phyloP scores from a whole-genome alignment of 1,140 invertebrate genomes.

The Himalopsyche phryganea region DNA sequence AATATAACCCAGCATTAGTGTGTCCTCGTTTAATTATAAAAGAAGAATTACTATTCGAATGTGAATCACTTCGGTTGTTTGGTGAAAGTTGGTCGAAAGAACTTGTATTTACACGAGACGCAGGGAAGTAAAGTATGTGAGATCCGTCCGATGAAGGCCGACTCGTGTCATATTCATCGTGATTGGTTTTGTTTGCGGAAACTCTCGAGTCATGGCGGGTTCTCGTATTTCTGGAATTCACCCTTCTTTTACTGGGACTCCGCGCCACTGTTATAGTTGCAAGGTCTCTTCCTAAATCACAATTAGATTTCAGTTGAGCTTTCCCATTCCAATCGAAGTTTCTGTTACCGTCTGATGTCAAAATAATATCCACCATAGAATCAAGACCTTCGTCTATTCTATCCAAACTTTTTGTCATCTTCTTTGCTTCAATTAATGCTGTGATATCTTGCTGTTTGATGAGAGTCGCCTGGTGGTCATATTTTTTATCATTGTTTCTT shows the following conservation, averaged over 20 bases:
- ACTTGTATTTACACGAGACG: conserved; percentile 40
- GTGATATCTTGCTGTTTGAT: conserved; percentile 41
- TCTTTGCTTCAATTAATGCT: conserved; percentile 53
- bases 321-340: conserved; percentile 49
- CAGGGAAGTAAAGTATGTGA: conserved; percentile 42
- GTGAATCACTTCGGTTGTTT: conserved; percentile 36
- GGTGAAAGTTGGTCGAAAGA: conserved; percentile 40
- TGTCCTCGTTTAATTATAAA: conserved; percentile 60
- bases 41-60: conserved; percentile 38
- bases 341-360: conserved; percentile 53
- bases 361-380: conserved; percentile 67
- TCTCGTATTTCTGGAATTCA: conserved; percentile 31
- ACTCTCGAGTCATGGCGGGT: conserved; percentile 38
- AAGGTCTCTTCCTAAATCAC: conserved; percentile 45
- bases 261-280: conserved; percentile 40
- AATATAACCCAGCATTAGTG: conserved; percentile 59
- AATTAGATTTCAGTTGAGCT: conserved; percentile 44
- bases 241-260: conserved; percentile 40
- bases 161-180: conserved; percentile 36
- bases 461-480: conserved; percentile 34
- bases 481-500: conserved; percentile 38
- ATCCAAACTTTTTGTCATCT: conserved; percentile 72
- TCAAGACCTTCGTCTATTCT: conserved; percentile 72
- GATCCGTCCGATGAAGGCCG: conserved; percentile 41
- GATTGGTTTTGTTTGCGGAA: conserved; percentile 34